phyloP scores from a whole-genome alignment of 2,888 invertebrate species.

The Cabera pusaria region DNA sequence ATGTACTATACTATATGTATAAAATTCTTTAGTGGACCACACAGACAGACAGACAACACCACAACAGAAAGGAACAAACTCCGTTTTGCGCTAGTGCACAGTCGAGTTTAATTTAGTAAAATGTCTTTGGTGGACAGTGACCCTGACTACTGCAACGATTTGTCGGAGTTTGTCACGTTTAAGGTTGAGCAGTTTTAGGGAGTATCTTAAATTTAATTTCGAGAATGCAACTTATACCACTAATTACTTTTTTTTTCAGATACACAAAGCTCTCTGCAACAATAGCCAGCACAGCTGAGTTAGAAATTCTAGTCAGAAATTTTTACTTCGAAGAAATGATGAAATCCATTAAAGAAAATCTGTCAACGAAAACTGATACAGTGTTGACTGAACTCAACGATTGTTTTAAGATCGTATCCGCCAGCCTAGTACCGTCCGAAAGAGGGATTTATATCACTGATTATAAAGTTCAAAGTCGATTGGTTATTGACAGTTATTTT shows the following conservation, averaged over 20 bases:
- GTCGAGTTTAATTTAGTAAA: too few species aligned
- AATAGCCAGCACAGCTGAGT: constrained; percentile 89
- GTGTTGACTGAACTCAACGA: constrained; percentile 81
- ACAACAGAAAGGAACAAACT: too few species aligned
- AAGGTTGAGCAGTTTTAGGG: too few species aligned
- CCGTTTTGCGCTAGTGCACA: too few species aligned
- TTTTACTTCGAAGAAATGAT: constrained; percentile 93
- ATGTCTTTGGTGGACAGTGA: too few species aligned
- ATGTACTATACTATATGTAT: too few species aligned
- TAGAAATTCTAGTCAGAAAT: constrained; percentile 89
- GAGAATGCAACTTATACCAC: too few species aligned
- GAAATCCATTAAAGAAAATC: constrained; percentile 83
- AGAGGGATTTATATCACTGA: constrained; percentile 74
- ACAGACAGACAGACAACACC: too few species aligned
- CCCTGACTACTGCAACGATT: too few species aligned
- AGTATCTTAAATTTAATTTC: too few species aligned
- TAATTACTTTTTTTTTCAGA: constrained; percentile 62
- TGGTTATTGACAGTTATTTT: constrained; percentile 72
- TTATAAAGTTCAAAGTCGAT: constrained; percentile 66
- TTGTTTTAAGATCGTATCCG: constrained; percentile 81
- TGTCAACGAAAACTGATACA: constrained; percentile 67
- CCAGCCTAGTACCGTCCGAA: constrained; percentile 81
- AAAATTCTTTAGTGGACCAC: too few species aligned
- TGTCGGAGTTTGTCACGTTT: too few species aligned
- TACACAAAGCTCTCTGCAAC: constrained; percentile 91